phyloP scores from a whole-genome alignment of 2,113 vertebrate species.

The Sinocyclocheilus maitianheensis region DNA sequence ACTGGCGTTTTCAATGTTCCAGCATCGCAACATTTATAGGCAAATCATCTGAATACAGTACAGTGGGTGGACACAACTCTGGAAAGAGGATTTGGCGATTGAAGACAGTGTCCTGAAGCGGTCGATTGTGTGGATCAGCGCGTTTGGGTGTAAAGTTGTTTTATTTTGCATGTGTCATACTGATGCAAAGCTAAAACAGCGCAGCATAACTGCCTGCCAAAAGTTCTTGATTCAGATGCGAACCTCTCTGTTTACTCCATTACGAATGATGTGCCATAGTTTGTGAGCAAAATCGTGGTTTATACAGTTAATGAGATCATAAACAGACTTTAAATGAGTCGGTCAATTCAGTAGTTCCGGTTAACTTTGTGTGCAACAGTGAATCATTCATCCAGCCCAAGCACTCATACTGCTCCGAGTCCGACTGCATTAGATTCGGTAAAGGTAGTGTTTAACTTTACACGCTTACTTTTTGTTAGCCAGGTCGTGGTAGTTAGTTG shows the following conservation, averaged over 20 bases:
- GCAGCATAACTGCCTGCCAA: slow-evolving; percentile 14
- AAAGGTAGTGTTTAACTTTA: neutral
- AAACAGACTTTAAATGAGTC: neutral
- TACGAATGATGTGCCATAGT: neutral
- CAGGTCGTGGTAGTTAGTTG: neutral
- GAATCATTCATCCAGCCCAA: slow-evolving; percentile 32
- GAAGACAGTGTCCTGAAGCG: neutral
- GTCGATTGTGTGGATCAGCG: slow-evolving; percentile 12
- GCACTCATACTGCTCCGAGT: neutral
- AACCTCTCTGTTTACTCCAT: neutral
- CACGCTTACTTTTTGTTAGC: neutral
- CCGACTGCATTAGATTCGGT: neutral
- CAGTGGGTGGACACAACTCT: neutral
- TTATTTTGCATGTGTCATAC: slow-evolving; percentile 30
- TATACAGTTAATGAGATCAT: neutral
- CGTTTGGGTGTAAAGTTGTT: slow-evolving; percentile 21
- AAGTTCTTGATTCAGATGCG: slow-evolving; percentile 12
- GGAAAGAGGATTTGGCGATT: neutral
- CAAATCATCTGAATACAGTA: neutral
- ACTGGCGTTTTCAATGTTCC: slow-evolving; percentile 51
- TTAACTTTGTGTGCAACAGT: slow-evolving; percentile 27
- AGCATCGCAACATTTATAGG: slow-evolving; percentile 17
- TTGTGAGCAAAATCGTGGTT: neutral
- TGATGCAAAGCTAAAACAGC: slow-evolving; percentile 17
- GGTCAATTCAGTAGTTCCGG: slow-evolving; percentile 20